Evolutionary conservation across 2,797 vertebrate species (phyloP).

Genomic region (Diplodus sargus): DNA sequence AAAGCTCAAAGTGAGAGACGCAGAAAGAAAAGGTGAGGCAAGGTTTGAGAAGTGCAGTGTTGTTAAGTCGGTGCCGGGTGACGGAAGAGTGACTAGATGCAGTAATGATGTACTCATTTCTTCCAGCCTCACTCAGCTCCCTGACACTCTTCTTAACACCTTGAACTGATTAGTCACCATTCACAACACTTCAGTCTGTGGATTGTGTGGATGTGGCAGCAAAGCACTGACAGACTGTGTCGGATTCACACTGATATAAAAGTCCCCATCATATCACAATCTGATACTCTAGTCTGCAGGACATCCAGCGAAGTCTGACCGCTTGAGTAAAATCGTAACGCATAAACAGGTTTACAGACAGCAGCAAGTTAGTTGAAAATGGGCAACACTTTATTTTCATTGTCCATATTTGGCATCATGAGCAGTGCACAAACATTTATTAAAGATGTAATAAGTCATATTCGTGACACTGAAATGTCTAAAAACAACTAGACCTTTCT

Average conservation of each 20-base stretch:
- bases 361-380: neutral
- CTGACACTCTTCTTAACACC: conserved; percentile 59
- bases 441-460: neutral
- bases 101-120: conserved; percentile 70
- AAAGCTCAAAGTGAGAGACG: conserved; percentile 47
- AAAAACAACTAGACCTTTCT: no score
- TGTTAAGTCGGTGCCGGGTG: conserved; percentile 69
- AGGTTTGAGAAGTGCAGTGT: conserved; percentile 52
- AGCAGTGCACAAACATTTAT: neutral
- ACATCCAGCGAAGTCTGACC: neutral
- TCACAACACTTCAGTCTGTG: conserved; percentile 61
- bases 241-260: conserved; percentile 13
- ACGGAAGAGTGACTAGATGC: conserved; percentile 65
- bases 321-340: neutral
- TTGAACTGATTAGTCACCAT: conserved; percentile 67
- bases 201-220: conserved; percentile 44
- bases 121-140: conserved; percentile 53
- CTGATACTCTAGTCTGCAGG: neutral
- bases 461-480: no score
- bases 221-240: conserved; percentile 17
- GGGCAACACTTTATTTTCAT: neutral
- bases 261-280: conserved; percentile 12
- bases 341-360: neutral
- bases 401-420: neutral
- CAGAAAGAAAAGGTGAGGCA: conserved; percentile 42